phyloP scores from a whole-genome alignment of 2,797 vertebrate species.

The Phaenicophaeus curvirostris region DNA sequence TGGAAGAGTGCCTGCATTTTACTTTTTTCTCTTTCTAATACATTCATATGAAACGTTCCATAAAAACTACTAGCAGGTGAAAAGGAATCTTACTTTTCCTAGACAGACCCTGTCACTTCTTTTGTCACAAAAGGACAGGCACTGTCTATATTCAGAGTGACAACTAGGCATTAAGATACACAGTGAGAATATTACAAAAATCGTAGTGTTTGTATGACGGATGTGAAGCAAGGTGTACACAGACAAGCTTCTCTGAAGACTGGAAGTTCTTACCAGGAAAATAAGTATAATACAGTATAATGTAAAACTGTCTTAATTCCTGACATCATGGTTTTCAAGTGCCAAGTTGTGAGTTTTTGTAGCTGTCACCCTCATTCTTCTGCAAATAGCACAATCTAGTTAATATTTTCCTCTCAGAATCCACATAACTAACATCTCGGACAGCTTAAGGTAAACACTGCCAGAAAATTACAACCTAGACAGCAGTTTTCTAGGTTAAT shows the following conservation, averaged over 20 bases:
- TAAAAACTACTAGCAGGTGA: background rate
- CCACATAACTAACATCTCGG: background rate
- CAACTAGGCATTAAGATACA: background rate
- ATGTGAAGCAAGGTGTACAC: background rate
- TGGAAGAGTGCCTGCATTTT: background rate
- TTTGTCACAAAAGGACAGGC: background rate
- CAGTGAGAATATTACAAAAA: background rate
- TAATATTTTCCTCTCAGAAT: conserved; percentile 44
- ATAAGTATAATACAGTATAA: background rate
- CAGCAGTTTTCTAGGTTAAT: background rate
- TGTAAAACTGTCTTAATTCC: background rate
- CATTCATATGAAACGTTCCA: background rate
- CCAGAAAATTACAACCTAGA: background rate
- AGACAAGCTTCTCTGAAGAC: background rate
- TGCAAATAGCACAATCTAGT: conserved; percentile 31
- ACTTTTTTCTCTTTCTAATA: background rate
- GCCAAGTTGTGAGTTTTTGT: conserved; percentile 2
- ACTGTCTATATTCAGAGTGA: background rate
- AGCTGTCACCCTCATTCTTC: background rate
- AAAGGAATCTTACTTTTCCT: background rate
- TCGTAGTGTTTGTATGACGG: fast-evolving
- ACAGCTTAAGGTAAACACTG: background rate
- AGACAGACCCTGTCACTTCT: background rate
- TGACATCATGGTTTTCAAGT: background rate
- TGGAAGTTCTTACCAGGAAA: background rate